These are phyloP conservation scores for Eupelmus urozonus DNA, from an alignment of 2,888 invertebrate genomes.

Conservation along the genomic window DNA sequence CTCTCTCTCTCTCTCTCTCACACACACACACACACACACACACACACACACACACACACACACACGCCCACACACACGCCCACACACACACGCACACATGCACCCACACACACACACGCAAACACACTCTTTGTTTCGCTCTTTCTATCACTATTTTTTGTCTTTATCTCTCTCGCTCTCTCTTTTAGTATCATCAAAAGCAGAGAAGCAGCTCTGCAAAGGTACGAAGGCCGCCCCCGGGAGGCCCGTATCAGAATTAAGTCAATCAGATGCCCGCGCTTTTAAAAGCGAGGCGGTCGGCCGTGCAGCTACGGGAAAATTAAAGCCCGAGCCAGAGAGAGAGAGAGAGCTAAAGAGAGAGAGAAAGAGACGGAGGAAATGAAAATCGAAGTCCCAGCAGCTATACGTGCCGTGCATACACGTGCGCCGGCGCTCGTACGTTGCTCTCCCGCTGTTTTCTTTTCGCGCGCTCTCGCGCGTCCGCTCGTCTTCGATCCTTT, in stretches of 20 bases:
- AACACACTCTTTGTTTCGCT: too few species aligned
- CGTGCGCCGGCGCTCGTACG: slow-evolving; percentile 48
- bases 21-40: background rate
- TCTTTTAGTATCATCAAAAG: too few species aligned
- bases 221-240: slow-evolving; percentile 27
- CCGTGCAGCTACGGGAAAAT: slow-evolving; percentile 58
- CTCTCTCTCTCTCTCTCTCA: background rate
- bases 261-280: slow-evolving; percentile 56
- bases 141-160: too few species aligned
- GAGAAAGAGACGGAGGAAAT: slow-evolving; percentile 54
- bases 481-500: slow-evolving; percentile 26
- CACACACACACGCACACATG: too few species aligned
- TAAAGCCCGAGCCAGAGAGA: slow-evolving; percentile 53
- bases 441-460: slow-evolving; percentile 12
- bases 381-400: slow-evolving; percentile 62
- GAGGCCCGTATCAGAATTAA: slow-evolving; percentile 55
- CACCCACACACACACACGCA: too few species aligned
- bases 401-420: slow-evolving; percentile 61
- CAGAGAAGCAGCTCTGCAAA: background rate
- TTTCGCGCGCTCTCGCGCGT: slow-evolving; percentile 17
- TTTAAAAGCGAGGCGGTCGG: slow-evolving; percentile 56
- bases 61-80: too few species aligned
- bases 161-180: too few species aligned
- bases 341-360: background rate
- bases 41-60: too few species aligned